Conservation (phyloP, 2,113 vertebrate species). For the Sakesphorus luctuosus region DNA sequence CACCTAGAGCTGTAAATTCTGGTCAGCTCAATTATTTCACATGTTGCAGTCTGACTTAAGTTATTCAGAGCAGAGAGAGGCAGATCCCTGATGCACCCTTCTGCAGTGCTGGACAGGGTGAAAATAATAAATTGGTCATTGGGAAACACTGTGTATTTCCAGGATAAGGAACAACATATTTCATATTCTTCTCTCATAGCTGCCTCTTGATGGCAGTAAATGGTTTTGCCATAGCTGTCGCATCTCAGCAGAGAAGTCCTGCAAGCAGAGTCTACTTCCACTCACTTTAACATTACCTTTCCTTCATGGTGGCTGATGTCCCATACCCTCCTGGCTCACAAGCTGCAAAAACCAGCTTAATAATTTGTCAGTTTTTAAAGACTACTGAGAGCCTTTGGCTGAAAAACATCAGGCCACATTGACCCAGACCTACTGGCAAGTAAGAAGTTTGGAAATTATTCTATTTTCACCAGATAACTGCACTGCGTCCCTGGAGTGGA, state of each 20-base stretch:
- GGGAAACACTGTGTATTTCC: constrained; percentile 67
- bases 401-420: neutral
- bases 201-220: constrained; percentile 82
- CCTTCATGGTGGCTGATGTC: constrained; percentile 33
- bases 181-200: constrained; percentile 73
- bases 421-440: neutral
- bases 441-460: constrained; percentile 17
- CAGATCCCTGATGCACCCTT: constrained; percentile 77
- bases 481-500: constrained; percentile 10
- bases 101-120: constrained; percentile 70
- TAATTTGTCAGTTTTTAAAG: neutral
- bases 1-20: constrained; percentile 78
- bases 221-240: constrained; percentile 69
- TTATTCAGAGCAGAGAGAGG: constrained; percentile 76
- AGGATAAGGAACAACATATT: constrained; percentile 63
- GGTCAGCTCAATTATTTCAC: constrained; percentile 77
- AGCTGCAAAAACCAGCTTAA: neutral
- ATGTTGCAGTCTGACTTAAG: constrained; percentile 72
- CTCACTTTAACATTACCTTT: constrained; percentile 45
- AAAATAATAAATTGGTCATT: constrained; percentile 80
- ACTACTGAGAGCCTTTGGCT: neutral
- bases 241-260: constrained; percentile 67
- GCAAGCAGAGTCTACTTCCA: constrained; percentile 57
- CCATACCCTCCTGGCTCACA: constrained; percentile 27
- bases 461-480: constrained; percentile 27